A percentile compares a stretch with the other conserved stretches of the same genome.
Conservation (phyloP, 2,888 invertebrate genomes). For the Terebella lapidaria region DNA sequence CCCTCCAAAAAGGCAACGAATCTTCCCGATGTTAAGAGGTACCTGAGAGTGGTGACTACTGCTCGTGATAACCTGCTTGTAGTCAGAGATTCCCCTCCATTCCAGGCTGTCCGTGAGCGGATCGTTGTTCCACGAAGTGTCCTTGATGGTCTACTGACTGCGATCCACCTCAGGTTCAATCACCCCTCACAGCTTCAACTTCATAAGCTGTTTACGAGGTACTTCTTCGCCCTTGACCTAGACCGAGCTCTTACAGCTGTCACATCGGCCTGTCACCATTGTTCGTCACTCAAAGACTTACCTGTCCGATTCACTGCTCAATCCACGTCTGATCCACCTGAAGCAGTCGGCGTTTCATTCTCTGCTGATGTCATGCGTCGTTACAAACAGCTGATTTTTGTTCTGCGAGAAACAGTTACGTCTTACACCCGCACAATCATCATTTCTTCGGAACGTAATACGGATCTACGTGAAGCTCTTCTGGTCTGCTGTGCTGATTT, state of each 20-base stretch:
- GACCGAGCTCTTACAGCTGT: constrained; percentile 15
- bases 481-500: constrained; percentile 15
- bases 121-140: constrained; percentile 25
- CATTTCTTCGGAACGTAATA: constrained; percentile 15
- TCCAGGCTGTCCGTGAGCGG: constrained; percentile 15
- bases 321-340: constrained; percentile 22
- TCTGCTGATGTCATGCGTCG: constrained; percentile 29
- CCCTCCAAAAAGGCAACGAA: constrained; percentile 28
- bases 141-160: constrained; percentile 24
- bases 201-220: constrained; percentile 17
- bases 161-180: constrained; percentile 25
- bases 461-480: constrained; percentile 16
- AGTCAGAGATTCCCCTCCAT: constrained; percentile 10
- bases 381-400: constrained; percentile 23
- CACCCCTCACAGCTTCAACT: constrained; percentile 27
- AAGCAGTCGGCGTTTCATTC: constrained; percentile 21
- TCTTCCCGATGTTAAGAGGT: constrained; percentile 21
- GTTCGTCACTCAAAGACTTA: constrained; percentile 22
- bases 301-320: constrained; percentile 21
- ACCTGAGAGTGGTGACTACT: constrained; percentile 16
- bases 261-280: constrained; percentile 21
- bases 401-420: constrained; percentile 19
- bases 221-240: constrained; percentile 26
- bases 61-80: constrained; percentile 20
- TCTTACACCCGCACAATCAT: constrained; percentile 18